Evolutionary conservation across 2,888 invertebrate genomes (phyloP).

Genomic region (Mesochorus sp.): DNA sequence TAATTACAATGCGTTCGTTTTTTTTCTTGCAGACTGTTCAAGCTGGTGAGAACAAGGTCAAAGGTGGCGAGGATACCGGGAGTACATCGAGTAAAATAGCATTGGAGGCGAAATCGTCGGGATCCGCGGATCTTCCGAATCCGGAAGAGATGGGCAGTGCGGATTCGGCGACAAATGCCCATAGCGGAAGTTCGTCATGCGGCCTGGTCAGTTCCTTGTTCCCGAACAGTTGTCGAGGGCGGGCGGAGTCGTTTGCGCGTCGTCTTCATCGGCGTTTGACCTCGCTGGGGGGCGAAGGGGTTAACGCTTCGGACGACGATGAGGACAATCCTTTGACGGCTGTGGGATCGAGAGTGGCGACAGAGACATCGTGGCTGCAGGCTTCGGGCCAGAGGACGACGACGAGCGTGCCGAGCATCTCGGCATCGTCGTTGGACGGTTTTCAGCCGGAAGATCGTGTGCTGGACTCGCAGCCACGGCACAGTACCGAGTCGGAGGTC

Average conservation of each 20-base stretch:
- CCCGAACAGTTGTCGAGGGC: slow-evolving; percentile 89
- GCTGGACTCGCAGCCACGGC: slow-evolving; percentile 82
- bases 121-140: not conserved
- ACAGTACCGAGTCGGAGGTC: slow-evolving; percentile 78
- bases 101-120: not conserved
- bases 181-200: slow-evolving; percentile 82
- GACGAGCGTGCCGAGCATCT: slow-evolving; percentile 62
- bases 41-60: not conserved
- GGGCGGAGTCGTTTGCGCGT: slow-evolving; percentile 91
- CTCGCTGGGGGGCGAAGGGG: slow-evolving; percentile 85
- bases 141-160: slow-evolving; percentile 73
- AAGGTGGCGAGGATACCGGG: not conserved
- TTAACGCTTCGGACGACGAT: slow-evolving; percentile 54
- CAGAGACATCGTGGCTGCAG: slow-evolving; percentile 75
- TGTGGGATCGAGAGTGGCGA: not conserved
- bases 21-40: slow-evolving; percentile 21
- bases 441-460: slow-evolving; percentile 74
- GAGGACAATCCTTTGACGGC: slow-evolving; percentile 25
- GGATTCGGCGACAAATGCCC: slow-evolving; percentile 84
- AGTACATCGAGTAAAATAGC: not conserved
- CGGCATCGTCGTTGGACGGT: not conserved
- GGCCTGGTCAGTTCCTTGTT: slow-evolving; percentile 76
- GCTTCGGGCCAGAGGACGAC: slow-evolving; percentile 61
- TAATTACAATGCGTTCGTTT: no score
- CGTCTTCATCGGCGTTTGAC: slow-evolving; percentile 89